Conservation (phyloP, 2,797 vertebrate species). For the Alosa sapidissima region DNA sequence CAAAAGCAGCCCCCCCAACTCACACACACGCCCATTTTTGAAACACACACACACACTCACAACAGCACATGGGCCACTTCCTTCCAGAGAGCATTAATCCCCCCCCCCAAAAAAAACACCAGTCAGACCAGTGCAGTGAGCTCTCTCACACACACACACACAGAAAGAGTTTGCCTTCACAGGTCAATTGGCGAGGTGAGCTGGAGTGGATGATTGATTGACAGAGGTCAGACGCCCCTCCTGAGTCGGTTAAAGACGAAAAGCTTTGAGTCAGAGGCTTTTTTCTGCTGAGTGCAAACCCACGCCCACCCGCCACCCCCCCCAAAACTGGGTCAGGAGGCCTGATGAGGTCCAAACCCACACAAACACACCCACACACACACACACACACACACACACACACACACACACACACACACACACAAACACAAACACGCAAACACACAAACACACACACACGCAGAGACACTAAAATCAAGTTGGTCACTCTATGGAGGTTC, state of each 20-base stretch:
- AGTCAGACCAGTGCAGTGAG: neutral
- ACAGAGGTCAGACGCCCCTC: neutral
- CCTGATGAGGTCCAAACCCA: conserved; percentile 13
- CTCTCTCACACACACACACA: neutral
- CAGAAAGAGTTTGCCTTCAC: neutral
- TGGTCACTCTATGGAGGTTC: neutral
- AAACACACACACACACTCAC: conserved; percentile 6
- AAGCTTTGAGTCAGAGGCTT: neutral
- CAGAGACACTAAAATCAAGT: too few species aligned
- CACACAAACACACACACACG: neutral
- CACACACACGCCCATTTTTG: neutral
- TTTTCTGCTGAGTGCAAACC: too few species aligned
- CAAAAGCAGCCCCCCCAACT: neutral
- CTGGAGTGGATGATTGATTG: conserved; percentile 1
- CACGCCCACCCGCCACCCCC: neutral
- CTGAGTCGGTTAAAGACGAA: neutral
- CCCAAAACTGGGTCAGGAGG: neutral
- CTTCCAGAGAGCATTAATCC: neutral
- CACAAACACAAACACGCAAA: neutral
- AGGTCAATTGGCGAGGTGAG: conserved; percentile 12
- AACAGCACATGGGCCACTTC: neutral
- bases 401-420: neutral
- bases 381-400: neutral
- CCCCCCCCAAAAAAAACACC: neutral
- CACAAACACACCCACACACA: neutral